Evolutionary conservation across 2,797 vertebrate species (phyloP), one percentile per base, ranked within the genome.

Genomic region (Melanotaenia parkinsoni): DNA sequence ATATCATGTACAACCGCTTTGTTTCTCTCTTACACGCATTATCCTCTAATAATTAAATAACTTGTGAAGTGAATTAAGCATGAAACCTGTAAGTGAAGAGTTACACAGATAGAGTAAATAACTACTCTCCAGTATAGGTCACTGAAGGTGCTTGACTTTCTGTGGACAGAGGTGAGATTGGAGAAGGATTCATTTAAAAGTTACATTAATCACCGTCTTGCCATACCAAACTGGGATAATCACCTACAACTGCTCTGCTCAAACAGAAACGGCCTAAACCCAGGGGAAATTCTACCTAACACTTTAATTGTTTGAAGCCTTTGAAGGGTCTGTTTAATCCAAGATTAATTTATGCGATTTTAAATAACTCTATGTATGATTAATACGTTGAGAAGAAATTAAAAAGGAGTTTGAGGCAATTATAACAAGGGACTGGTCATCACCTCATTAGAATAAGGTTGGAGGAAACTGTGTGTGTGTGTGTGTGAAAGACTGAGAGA

Each of bases 331-430:
- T 95, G 96, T 95, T 98, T 97, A 98, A 98, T 98, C 96, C 95
- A 97, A 98, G 96, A 98, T 98, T 98, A 98, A 99, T 99, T 98
- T 97, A 97, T 98, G 96, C 96, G 94, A 96, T 98, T 98, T 99
- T 99, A 99, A 99, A 99, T 99, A 99, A 98, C 96, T 97, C 95
- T 96, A 96, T 94, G 95, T 97, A 97, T 99, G 97, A 99, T 99
- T 99, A 99, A 99, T 98, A 97, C 94, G 96, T 96, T 96, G 94
- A 78, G 79, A 86, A 87, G 96, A 98, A 99, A 98, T 98, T 97
- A 98, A 98, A 45, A 97, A 96, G 95, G 95, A 97, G 95, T 98
- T 96, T 94, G 95, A 98, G 97, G 97, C 97, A 99, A 99, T 99
- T 98, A 98, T 96, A 96, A 96, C 95, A 95, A 96, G 96, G 95